Base-by-base conservation (phyloP, 2,797 vertebrate genomes). In the Hipposideros larvatus region DNA sequence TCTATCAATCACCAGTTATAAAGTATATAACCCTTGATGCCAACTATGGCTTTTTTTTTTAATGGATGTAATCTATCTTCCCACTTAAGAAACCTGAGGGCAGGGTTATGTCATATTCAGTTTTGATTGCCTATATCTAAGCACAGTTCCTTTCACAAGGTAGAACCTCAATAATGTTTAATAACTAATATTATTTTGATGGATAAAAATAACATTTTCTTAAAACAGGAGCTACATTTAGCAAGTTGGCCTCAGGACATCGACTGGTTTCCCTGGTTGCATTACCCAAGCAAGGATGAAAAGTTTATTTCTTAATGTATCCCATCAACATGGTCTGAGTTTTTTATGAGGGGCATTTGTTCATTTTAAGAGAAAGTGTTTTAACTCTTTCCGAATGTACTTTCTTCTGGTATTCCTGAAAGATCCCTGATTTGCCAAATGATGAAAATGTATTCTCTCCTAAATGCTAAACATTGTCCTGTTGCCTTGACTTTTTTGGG, bases 161-260 rank as follows among this genome's bases (percentile, higher is more conserved):
- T n/a, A 89, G 48, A 79, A 43, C 1, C 28, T 73, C 37, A 73
- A 3, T 63, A 28, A 70, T 41, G 66, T 57, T 87, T 78, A 78
- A 92, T 48, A 86, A 65, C 15, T 51, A 73, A 75, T 15, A 77
- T 73, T 94, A 63, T 91, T 92, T 46, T 88, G 41, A 77, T 96
- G 46, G 22, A 65, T 85, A 63, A 89, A 94, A 93, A 51, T 34
- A 95, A 51, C 21, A 66, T 55, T 89, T 94, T 89, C 41, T 92
- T 66, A 41, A 93, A 87, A 68, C 1, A 51, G 26, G 11, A 61
- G 7, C 90, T 71, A 14, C 57, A 53, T 61, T 85, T 84, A 85
- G 37, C 57, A 71, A 83, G 28, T 55, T 86, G 9, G 19, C 5
- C 53, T 79, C 19, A 34, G 21, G 48, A 37, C 51, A 57, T 63